Conservation (phyloP, 2,797 vertebrate species). For the Nyctibius grandis region DNA sequence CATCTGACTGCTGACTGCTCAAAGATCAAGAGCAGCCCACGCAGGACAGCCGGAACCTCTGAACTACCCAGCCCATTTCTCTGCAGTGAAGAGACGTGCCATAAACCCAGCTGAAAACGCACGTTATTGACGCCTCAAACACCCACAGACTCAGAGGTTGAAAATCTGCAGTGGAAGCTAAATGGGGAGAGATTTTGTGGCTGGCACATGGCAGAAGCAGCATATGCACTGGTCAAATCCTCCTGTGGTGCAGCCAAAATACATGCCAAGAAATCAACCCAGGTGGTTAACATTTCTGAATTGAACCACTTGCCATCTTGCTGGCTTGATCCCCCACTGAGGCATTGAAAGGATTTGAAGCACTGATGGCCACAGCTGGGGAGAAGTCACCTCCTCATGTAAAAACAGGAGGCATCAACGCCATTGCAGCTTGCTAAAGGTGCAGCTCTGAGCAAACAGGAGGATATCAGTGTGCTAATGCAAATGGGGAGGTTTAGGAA, state of each 20-base stretch:
- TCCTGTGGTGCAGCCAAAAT: not conserved
- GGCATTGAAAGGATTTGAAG: not conserved
- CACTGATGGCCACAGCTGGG: accelerated
- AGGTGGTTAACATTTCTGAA: not conserved
- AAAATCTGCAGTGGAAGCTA: conserved; percentile 7
- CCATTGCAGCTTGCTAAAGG: not conserved
- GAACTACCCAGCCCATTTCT: not conserved
- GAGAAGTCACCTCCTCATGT: not conserved
- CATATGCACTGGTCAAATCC: not conserved
- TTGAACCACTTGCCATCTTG: not conserved
- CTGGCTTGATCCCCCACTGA: not conserved
- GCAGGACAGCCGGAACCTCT: not conserved
- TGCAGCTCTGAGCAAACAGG: not conserved
- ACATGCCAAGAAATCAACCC: not conserved
- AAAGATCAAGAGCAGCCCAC: not conserved
- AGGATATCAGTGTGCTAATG: not conserved
- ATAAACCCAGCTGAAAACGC: not conserved
- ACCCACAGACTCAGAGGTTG: not conserved
- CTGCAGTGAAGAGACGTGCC: not conserved
- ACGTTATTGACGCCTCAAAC: not conserved
- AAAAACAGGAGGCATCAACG: not conserved
- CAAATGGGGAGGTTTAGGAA: not conserved
- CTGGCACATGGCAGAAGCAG: not conserved
- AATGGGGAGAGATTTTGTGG: not conserved
- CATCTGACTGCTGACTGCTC: not conserved